Evolutionary conservation across 2,888 invertebrate species (phyloP).

Genomic region (Theodoxus fluviatilis): DNA sequence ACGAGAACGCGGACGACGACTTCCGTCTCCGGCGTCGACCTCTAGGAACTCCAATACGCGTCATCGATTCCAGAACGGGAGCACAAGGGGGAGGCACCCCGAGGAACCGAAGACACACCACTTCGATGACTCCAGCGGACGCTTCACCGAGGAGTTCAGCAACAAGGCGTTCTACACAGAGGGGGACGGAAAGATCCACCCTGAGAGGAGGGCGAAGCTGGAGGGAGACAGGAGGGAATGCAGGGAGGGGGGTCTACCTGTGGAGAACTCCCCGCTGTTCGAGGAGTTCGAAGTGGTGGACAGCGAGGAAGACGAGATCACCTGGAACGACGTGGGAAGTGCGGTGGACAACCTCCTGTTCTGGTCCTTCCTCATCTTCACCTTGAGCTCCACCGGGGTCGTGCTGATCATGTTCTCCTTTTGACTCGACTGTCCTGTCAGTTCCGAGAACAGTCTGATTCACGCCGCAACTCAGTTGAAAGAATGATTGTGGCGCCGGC

Average conservation of each 20-base stretch:
- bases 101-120: slow-evolving; percentile 16
- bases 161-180: too few species aligned
- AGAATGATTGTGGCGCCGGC: too few species aligned
- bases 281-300: background rate
- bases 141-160: background rate
- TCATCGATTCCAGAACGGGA: slow-evolving; percentile 18
- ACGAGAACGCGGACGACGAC: too few species aligned
- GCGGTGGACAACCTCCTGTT: slow-evolving; percentile 38
- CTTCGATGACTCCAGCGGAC: too few species aligned
- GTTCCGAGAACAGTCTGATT: background rate
- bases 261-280: slow-evolving; percentile 26
- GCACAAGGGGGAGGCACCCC: slow-evolving; percentile 13
- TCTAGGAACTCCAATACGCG: too few species aligned
- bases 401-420: slow-evolving; percentile 36
- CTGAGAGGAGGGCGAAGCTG: slow-evolving; percentile 1
- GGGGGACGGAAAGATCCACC: too few species aligned
- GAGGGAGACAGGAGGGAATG: background rate
- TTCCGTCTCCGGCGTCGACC: too few species aligned
- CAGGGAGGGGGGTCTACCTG: background rate
- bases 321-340: slow-evolving; percentile 34
- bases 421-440: background rate
- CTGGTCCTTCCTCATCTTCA: slow-evolving; percentile 36
- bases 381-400: slow-evolving; percentile 34
- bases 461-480: too few species aligned
- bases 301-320: slow-evolving; percentile 15